Conservation (phyloP, 2,888 invertebrate genomes). For the Geotrupes spiniger region DNA sequence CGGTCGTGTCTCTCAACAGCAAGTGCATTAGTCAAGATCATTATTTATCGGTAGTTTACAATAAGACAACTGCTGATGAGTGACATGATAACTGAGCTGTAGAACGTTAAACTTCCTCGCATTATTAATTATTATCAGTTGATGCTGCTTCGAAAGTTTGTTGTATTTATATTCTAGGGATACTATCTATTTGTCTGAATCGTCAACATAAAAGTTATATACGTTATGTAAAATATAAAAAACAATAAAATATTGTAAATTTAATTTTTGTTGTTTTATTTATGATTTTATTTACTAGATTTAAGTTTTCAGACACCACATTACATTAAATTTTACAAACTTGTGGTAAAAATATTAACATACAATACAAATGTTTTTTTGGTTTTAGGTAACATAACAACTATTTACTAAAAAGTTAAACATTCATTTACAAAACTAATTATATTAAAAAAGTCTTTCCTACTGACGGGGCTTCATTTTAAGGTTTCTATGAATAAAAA, state of each 20-base stretch:
- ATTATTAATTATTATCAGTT: conserved; percentile 36
- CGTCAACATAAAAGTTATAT: conserved; percentile 13
- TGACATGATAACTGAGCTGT: conserved; percentile 40
- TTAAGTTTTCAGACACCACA: too few species aligned
- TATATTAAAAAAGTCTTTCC: too few species aligned
- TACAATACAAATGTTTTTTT: too few species aligned
- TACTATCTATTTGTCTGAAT: conserved; percentile 7
- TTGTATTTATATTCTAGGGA: conserved; percentile 7
- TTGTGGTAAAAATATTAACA: too few species aligned
- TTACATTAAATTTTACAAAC: too few species aligned
- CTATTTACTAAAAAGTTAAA: too few species aligned
- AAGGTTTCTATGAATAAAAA: too few species aligned
- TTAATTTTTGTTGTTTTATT: conserved; percentile 7
- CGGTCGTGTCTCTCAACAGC: conserved; percentile 41
- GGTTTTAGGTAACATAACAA: too few species aligned
- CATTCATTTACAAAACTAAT: too few species aligned
- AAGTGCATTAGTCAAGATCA: conserved; percentile 38
- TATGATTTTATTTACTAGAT: background rate
- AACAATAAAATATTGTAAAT: conserved; percentile 19
- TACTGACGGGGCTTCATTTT: too few species aligned
- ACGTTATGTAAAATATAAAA: conserved; percentile 15
- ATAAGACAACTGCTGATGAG: conserved; percentile 37
- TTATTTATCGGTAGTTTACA: conserved; percentile 34
- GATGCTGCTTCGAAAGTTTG: conserved; percentile 16
- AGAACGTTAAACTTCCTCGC: conserved; percentile 38